phyloP scores from a whole-genome alignment of 2,113 vertebrate species.

The Burhinus oedicnemus region DNA sequence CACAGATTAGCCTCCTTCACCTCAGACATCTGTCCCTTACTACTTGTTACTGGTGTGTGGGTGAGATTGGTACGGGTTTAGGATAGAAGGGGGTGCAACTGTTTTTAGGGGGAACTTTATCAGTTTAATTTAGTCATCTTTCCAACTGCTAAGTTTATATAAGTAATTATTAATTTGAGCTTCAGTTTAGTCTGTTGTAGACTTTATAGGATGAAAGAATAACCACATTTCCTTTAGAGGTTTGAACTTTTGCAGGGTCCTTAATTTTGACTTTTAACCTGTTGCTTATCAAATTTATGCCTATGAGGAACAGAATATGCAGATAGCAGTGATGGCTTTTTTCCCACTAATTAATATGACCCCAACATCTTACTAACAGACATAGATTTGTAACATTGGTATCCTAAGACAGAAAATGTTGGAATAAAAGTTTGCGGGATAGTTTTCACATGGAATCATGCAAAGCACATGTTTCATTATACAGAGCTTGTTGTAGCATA shows the following conservation, averaged over 20 bases:
- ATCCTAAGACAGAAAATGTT: background rate
- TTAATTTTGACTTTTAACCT: background rate
- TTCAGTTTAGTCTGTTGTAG: background rate
- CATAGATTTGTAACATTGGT: background rate
- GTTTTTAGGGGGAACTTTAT: accelerated
- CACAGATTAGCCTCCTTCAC: background rate
- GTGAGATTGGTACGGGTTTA: background rate
- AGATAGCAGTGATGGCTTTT: background rate
- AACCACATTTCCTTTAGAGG: background rate
- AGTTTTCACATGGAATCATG: background rate
- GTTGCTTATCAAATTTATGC: background rate
- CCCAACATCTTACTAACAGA: background rate
- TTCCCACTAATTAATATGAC: background rate
- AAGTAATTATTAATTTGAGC: background rate
- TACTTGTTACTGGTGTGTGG: background rate
- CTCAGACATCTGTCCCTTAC: accelerated
- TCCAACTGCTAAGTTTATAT: background rate
- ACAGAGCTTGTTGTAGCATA: background rate
- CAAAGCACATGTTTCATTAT: background rate
- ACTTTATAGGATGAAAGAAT: background rate
- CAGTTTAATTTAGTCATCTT: background rate
- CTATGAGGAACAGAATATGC: background rate
- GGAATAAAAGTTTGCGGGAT: background rate
- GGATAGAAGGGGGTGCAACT: background rate
- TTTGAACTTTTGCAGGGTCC: background rate